A percentile compares a stretch with the other conserved stretches of the same genome.
Conservation (phyloP, 2,797 vertebrate species). For the Spheniscus humboldti region DNA sequence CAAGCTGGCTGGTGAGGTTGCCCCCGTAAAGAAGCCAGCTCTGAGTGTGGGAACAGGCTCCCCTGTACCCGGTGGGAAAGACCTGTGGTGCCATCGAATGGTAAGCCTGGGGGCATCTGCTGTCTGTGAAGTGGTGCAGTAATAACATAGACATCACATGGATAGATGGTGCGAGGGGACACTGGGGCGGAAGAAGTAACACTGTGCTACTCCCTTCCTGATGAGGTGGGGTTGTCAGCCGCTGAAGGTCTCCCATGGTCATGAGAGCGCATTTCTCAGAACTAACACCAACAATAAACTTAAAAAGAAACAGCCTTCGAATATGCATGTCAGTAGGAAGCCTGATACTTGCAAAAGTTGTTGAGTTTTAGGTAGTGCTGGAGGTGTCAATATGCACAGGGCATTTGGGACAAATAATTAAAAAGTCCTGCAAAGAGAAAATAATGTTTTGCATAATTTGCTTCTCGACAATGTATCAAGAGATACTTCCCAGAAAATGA, state of each 20-base stretch:
- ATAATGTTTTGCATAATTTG: neutral
- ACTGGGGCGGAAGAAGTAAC: neutral
- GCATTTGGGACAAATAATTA: neutral
- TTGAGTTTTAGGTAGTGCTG: neutral
- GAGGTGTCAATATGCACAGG: neutral
- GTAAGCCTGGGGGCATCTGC: neutral
- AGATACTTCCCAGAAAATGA: neutral
- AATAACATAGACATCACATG: neutral
- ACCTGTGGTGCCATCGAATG: neutral
- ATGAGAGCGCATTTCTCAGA: accelerated
- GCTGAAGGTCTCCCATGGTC: neutral
- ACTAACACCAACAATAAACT: neutral
- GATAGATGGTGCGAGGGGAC: neutral
- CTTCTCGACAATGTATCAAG: neutral
- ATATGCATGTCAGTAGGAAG: neutral
- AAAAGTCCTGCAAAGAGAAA: neutral
- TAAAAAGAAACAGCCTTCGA: neutral
- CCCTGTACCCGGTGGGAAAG: neutral
- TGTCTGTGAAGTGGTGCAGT: neutral
- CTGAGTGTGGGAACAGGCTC: neutral
- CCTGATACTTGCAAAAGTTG: neutral
- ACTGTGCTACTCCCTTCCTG: neutral
- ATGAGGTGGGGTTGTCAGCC: neutral
- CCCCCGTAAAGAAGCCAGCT: neutral
- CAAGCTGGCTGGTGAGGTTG: neutral